Conservation (phyloP, 2,797 vertebrate genomes). For the Sarcoramphus papa region DNA sequence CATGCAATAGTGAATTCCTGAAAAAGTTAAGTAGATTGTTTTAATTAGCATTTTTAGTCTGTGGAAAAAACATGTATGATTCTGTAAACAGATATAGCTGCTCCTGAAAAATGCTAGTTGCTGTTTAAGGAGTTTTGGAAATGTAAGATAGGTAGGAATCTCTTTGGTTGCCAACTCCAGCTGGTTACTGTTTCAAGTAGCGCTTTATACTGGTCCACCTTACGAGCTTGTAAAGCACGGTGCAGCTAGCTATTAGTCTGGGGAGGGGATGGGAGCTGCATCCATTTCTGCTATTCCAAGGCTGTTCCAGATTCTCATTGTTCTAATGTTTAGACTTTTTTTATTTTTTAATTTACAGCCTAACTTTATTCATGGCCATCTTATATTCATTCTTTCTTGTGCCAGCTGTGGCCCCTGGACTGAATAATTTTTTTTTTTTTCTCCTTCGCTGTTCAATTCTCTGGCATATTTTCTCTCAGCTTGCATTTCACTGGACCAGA, state of each 20-base stretch:
- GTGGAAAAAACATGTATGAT: neutral
- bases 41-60: neutral
- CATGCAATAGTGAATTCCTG: neutral
- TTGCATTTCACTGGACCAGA: neutral
- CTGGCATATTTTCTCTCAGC: neutral
- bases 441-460: neutral
- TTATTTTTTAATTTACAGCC: neutral
- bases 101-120: neutral
- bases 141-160: neutral
- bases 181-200: neutral
- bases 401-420: neutral
- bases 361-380: neutral
- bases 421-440: neutral
- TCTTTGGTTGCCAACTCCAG: neutral
- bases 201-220: neutral
- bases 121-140: neutral
- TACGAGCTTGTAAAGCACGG: neutral
- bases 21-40: neutral
- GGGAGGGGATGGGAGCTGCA: neutral
- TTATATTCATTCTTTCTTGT: neutral
- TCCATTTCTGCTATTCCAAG: neutral
- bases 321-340: neutral
- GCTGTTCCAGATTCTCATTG: neutral
- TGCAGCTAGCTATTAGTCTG: neutral
- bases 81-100: neutral